Evolutionary conservation across 2,888 invertebrate species (phyloP), one percentile per base, ranked within the genome.

Genomic region (Leptopilina drosophilae): DNA sequence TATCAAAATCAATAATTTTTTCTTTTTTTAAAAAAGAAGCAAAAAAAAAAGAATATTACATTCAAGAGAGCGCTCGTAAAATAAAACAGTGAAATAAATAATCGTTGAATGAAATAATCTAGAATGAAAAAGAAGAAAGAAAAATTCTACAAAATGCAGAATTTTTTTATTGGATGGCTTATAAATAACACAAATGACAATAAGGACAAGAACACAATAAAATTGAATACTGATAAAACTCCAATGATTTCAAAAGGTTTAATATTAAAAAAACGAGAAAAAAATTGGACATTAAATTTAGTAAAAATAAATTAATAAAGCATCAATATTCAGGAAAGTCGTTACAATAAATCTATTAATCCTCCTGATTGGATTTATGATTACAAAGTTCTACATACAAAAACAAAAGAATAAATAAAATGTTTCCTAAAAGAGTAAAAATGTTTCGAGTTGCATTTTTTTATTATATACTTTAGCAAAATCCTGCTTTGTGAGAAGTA

Each of bases 191-290:
- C 8, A 53, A 56, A 73, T 73, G 73, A 73, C 26, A 3, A 73
- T 53, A 73, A 26, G 33, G 56, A 73, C 33, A 73, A 56, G 56
- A 73, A 56, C 53, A 56, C 73, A 33, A 73, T 73, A 56, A n/a
- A 73, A 69, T 53, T 69, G 53, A 73, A 73, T 73, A 73, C 73
- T 73, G 53, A 56, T 53, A 14, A 56, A 73, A n/a, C n/a, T 56
- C 26, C 56, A 73, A 14, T 73, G 53, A 56, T 73, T 26, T 56
- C 26, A 33, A 53, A 40, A 33, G 8, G 53, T 56, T 33, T 49
- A 26, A 62, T 62, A n/a, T n/a, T 15, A 59, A 15, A 15, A 15
- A 15, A n/a, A 33, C 5, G 33, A 33, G 5, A 62, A 8, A 62
- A 62, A 20, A 62, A 62, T 20, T 62, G 8, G n/a, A 20, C n/a